Base-by-base conservation (phyloP, 2,113 vertebrate species). In the Malurus alboscapulatus region DNA sequence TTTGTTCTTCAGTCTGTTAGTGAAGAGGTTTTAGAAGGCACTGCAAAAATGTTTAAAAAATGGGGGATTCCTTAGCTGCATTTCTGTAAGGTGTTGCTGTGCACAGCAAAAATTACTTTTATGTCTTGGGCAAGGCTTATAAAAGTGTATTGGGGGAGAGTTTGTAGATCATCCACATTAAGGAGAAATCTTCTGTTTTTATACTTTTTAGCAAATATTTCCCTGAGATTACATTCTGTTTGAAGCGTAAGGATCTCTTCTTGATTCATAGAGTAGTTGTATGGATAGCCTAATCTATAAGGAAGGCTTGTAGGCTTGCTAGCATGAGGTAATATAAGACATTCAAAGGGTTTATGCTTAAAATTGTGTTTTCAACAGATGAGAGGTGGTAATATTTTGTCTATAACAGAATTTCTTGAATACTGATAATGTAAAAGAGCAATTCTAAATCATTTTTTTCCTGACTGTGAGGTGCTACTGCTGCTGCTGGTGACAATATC, bases 221-320 rank as follows among this genome's bases (percentile, higher is more conserved):
- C 6, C 2, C 17, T n/a, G 16, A 58, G 24, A 38, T 78, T 74
- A 17, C 2, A 0, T 58, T 63, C 11, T 38, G 0, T 38, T 54
- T 63, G 38, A 40, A 22, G 18, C n/a, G 19, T 10, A 12, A 54
- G 1, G 58, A 24, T 2, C 11, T 10, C 22, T 74, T 67, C 38
- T 63, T 47, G 26, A 47, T 92, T 68, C 22, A 21, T 71, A 4
- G 10, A 3, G 6, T 72, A 29, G 34, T 47, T 53, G 9, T 32
- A 15, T 48, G 44, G 3, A 24, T n/a, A 13, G 26, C 34, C 38
- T 24, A 20, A 59, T 25, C 17, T 36, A 19, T 4, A 62, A 42
- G 34, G 15, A 63, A 75, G 11, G 18, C 58, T 50, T 65, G 27
- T 53, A 40, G 66, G 7, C 27, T 77, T 75, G 8, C 62, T 74